phyloP scores from a whole-genome alignment of 2,113 vertebrate genomes.

The Thalassarche chlororhynchos region DNA sequence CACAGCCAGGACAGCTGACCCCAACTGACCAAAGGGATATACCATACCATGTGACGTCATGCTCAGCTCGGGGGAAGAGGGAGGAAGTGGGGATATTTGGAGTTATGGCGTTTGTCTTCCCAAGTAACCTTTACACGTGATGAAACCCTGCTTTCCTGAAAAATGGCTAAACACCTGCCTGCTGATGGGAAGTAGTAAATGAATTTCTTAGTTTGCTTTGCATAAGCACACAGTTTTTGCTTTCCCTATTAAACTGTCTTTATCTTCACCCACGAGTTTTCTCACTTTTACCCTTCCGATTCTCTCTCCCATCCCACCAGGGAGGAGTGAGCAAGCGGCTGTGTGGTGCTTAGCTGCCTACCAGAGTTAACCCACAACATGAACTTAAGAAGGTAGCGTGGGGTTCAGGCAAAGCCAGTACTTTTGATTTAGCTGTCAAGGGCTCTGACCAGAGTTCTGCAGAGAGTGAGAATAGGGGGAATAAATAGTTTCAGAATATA shows the following conservation, averaged over 20 bases:
- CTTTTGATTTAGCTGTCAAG: not conserved
- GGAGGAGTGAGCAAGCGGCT: accelerated
- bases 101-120: not conserved
- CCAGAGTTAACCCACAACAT: not conserved
- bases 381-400: not conserved
- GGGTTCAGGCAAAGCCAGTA: not conserved
- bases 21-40: not conserved
- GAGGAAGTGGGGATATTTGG: not conserved
- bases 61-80: not conserved
- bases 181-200: not conserved
- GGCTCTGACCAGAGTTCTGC: not conserved
- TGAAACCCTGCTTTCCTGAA: not conserved
- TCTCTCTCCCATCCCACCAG: not conserved
- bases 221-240: not conserved
- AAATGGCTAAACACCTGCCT: not conserved
- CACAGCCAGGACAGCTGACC: not conserved
- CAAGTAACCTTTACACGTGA: not conserved
- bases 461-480: not conserved
- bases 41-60: not conserved
- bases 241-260: not conserved
- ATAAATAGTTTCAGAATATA: not conserved
- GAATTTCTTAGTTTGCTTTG: not conserved
- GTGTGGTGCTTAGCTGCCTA: not conserved
- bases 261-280: not conserved
- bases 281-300: not conserved